Percentiles rank a stretch among this genome's conserved stretches.
These are phyloP conservation scores for Paramisgurnus dabryanus DNA, from an alignment of 2,113 vertebrate species.

Conservation along the genomic window DNA sequence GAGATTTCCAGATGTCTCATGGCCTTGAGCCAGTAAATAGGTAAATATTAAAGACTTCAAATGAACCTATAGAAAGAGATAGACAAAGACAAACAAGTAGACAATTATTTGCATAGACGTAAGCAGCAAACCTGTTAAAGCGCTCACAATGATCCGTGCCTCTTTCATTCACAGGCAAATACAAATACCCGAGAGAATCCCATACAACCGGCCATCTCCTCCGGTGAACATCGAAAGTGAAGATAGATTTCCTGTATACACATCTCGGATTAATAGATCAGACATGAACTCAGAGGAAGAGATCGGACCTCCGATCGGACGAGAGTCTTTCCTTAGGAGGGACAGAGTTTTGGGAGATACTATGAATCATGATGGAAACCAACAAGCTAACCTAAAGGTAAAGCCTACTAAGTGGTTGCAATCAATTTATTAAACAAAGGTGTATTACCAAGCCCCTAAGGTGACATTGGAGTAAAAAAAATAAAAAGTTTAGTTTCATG, in stretches of 20 bases:
- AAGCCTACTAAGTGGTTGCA: no score
- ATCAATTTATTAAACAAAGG: slow-evolving; percentile 42
- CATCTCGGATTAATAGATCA: slow-evolving; percentile 22
- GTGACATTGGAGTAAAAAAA: no score
- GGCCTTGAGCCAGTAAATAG: not conserved
- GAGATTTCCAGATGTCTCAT: slow-evolving; percentile 1
- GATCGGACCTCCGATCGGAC: not conserved
- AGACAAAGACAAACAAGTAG: not conserved
- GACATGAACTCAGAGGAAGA: slow-evolving; percentile 33
- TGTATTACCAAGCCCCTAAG: not conserved
- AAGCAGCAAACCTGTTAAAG: not conserved
- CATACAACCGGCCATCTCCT: slow-evolving; percentile 32
- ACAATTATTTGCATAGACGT: not conserved
- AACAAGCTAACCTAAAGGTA: slow-evolving; percentile 9
- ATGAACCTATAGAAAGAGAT: not conserved
- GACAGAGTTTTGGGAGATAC: slow-evolving; percentile 41
- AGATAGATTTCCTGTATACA: slow-evolving; percentile 13
- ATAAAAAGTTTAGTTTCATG: no score
- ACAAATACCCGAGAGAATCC: not conserved
- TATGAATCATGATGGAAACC: not conserved
- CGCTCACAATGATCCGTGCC: not conserved
- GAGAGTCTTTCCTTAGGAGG: not conserved
- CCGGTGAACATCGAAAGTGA: slow-evolving; percentile 37
- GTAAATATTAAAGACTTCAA: not conserved
- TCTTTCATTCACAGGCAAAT: slow-evolving; percentile 21